Base-by-base conservation (phyloP, 1,140 invertebrate genomes). In the Papilio helenus region DNA sequence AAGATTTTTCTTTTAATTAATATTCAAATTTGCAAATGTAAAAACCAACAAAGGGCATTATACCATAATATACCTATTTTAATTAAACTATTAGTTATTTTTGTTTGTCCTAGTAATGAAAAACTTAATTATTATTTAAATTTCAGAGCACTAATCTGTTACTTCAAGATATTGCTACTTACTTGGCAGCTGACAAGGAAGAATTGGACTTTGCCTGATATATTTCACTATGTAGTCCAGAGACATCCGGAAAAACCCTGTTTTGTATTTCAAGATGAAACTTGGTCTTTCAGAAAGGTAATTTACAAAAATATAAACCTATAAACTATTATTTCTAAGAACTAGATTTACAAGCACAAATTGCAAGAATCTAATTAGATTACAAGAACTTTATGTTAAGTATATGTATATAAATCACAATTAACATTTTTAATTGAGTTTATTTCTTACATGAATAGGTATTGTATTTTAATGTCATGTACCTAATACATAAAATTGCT, bases 231-330 rank as follows among this genome's bases (percentile, higher is more conserved):
- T 81, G 95, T 96, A 80, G 97, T 97, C 1, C 94, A 95, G 10
- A 96, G 95, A 85, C 95, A 98, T 92, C 97, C 98, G 1, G 95
- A 98, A 68, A 98, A 98, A 94, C 85, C 96, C 9, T 97, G 97
- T 73, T 97, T 99, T 46, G 94, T 98, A 73, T 98, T 95, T 85
- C 97, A 98, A 90, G 97, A 98, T 89, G 95, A 96, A 92, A 95
- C 96, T 82, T 98, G 98, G 98, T 98, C 97, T 0, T 99, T 97
- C 90, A 95, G 96, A 77, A 96, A 97, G 96, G 97, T 83, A 44
- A 23, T 20, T 51, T 9, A 5, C 10, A 68, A 23, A 49, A 68
- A 46, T 23, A 20, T 55, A 29, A 46, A 23, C 18, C 18, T 73
- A 20, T 46, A n/a, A 73, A 3, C 0, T 46, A 1, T 46, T 46